These are phyloP conservation scores for Graphium colonna DNA, from an alignment of 2,888 invertebrate species.

Conservation along the genomic window DNA sequence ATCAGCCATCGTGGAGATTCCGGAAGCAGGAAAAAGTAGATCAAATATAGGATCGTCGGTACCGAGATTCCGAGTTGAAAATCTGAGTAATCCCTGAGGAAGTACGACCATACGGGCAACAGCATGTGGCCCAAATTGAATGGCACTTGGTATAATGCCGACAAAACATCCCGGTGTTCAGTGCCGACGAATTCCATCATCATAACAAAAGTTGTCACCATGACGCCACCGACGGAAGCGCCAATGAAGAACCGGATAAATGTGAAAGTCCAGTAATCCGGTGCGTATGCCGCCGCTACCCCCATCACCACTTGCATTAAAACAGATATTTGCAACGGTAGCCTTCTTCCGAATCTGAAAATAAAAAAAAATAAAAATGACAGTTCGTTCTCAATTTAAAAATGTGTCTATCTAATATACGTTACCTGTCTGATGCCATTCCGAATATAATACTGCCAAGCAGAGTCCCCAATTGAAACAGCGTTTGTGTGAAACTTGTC, in stretches of 20 bases:
- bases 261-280: slow-evolving; percentile 82
- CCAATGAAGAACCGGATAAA: slow-evolving; percentile 85
- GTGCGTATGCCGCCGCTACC: slow-evolving; percentile 83
- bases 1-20: slow-evolving; percentile 91
- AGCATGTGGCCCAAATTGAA: slow-evolving; percentile 85
- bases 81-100: slow-evolving; percentile 81
- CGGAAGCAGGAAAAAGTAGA: slow-evolving; percentile 85
- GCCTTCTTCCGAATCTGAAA: slow-evolving; percentile 87
- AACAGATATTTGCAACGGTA: slow-evolving; percentile 85
- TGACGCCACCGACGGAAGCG: slow-evolving; percentile 89
- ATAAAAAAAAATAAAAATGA: slow-evolving; percentile 16
- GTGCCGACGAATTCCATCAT: slow-evolving; percentile 85
- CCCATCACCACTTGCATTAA: slow-evolving; percentile 85
- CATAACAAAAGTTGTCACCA: slow-evolving; percentile 83
- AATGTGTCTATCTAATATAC: too few species aligned
- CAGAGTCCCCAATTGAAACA: slow-evolving; percentile 87
- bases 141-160: slow-evolving; percentile 84
- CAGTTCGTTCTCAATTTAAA: too few species aligned
- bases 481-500: slow-evolving; percentile 84
- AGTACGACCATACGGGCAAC: slow-evolving; percentile 81
- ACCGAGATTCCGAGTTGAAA: slow-evolving; percentile 84
- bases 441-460: slow-evolving; percentile 87
- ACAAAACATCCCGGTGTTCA: slow-evolving; percentile 75
- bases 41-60: slow-evolving; percentile 78
- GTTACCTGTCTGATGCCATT: slow-evolving; percentile 86